Evolutionary conservation across 2,888 invertebrate genomes (phyloP).

Genomic region (Cistogaster globosa): DNA sequence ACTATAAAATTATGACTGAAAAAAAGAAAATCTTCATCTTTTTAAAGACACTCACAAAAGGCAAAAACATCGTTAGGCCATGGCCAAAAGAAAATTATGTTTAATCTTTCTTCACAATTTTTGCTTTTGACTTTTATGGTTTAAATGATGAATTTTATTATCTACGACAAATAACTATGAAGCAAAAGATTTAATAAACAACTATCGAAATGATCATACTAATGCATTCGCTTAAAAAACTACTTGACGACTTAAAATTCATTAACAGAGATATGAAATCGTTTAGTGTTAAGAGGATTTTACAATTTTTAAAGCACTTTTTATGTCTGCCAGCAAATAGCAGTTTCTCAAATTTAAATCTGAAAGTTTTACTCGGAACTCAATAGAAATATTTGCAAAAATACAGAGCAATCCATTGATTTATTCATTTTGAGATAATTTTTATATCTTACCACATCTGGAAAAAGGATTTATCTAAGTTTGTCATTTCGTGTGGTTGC

Average conservation of each 20-base stretch:
- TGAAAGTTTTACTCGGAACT: no score
- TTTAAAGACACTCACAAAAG: constrained; percentile 30
- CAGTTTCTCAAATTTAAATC: no score
- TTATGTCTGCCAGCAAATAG: no score
- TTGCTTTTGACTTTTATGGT: constrained; percentile 45
- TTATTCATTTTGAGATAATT: no score
- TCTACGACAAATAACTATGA: constrained; percentile 36
- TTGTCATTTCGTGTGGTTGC: no score
- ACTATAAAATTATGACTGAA: constrained; percentile 37
- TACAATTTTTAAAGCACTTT: no score
- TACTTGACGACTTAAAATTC: neutral
- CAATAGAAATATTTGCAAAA: no score
- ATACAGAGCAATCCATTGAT: no score
- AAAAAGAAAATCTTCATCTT: constrained; percentile 30
- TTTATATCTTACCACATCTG: no score
- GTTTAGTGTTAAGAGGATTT: no score
- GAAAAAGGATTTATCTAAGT: no score
- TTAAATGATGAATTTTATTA: constrained; percentile 30
- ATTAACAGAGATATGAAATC: neutral
- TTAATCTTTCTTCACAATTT: constrained; percentile 37
- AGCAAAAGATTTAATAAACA: constrained; percentile 41
- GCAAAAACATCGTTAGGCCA: constrained; percentile 38
- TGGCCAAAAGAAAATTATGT: constrained; percentile 59
- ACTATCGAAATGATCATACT: constrained; percentile 23
- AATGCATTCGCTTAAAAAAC: neutral